Evolutionary conservation across 2,888 invertebrate species (phyloP).

Genomic region (Nomada flava): DNA sequence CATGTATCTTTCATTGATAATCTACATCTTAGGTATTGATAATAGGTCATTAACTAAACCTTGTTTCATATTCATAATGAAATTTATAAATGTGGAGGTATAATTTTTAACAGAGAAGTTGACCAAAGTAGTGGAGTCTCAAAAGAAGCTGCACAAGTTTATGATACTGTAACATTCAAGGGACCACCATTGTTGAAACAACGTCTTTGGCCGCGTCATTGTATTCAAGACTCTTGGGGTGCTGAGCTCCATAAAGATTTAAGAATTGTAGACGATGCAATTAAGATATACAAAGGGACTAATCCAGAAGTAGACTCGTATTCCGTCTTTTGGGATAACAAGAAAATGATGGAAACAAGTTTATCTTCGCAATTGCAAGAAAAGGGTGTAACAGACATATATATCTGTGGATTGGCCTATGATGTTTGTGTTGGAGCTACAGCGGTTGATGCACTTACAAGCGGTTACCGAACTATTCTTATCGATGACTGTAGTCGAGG

Average conservation of each 20-base stretch:
- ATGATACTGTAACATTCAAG: constrained; percentile 97
- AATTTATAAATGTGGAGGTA: constrained; percentile 7
- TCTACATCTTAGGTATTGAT: constrained; percentile 85
- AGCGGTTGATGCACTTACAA: constrained; percentile 94
- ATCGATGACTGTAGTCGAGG: constrained; percentile 97
- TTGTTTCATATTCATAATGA: background rate
- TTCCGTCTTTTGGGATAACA: constrained; percentile 99
- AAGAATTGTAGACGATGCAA: constrained; percentile 91
- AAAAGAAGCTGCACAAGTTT: constrained; percentile 90
- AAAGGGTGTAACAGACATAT: constrained; percentile 95
- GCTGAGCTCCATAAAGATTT: constrained; percentile 96
- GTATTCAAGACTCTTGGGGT: constrained; percentile 98
- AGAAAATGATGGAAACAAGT: constrained; percentile 94
- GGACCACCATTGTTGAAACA: constrained; percentile 94
- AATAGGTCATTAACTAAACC: background rate
- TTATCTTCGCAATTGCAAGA: constrained; percentile 92
- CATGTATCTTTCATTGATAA: constrained; percentile 99
- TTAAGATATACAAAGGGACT: constrained; percentile 95
- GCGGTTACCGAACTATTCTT: constrained; percentile 95
- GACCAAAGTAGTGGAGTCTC: constrained; percentile 78
- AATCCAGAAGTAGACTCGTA: constrained; percentile 98
- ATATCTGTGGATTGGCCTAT: constrained; percentile 97
- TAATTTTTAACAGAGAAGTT: constrained; percentile 74
- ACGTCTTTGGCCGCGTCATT: constrained; percentile 97
- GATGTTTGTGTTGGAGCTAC: constrained; percentile 98